These are phyloP conservation scores for Stenoptilia bipunctidactyla DNA, from an alignment of 2,888 invertebrate species.

Conservation along the genomic window DNA sequence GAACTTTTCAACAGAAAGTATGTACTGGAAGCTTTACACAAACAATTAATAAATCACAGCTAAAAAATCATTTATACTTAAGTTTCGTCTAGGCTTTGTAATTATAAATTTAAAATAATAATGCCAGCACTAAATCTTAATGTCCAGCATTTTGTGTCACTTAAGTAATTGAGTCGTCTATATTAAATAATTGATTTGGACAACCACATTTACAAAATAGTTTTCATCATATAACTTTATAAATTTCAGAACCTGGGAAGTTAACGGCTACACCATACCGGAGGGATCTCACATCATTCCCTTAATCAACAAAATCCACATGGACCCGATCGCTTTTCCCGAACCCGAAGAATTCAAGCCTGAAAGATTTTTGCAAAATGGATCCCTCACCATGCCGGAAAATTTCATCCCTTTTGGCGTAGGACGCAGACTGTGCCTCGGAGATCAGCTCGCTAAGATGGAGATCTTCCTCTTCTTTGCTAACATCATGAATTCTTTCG, in stretches of 20 bases:
- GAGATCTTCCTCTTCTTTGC: constrained; percentile 87
- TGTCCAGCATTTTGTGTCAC: no score
- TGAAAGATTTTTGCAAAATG: constrained; percentile 78
- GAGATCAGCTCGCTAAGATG: constrained; percentile 84
- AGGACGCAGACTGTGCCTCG: constrained; percentile 87
- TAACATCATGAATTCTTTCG: constrained; percentile 80
- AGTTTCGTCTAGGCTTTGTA: no score
- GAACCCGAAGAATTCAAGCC: constrained; percentile 85
- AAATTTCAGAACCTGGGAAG: constrained; percentile 74
- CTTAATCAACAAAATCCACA: constrained; percentile 84
- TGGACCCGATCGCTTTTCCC: constrained; percentile 84
- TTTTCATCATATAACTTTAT: no score
- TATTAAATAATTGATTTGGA: no score
- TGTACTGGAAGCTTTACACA: no score
- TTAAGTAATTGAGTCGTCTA: no score
- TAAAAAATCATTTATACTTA: no score
- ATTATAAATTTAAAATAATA: no score
- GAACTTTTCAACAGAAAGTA: no score
- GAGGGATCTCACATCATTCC: constrained; percentile 84
- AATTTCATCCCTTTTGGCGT: constrained; percentile 89
- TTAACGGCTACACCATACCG: constrained; percentile 81
- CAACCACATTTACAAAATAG: no score
- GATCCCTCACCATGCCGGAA: constrained; percentile 80
- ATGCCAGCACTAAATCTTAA: no score
- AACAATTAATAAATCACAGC: no score